These are phyloP conservation scores for Drosophila punjabiensis DNA, from an alignment of 1,140 invertebrate genomes.

Conservation along the genomic window DNA sequence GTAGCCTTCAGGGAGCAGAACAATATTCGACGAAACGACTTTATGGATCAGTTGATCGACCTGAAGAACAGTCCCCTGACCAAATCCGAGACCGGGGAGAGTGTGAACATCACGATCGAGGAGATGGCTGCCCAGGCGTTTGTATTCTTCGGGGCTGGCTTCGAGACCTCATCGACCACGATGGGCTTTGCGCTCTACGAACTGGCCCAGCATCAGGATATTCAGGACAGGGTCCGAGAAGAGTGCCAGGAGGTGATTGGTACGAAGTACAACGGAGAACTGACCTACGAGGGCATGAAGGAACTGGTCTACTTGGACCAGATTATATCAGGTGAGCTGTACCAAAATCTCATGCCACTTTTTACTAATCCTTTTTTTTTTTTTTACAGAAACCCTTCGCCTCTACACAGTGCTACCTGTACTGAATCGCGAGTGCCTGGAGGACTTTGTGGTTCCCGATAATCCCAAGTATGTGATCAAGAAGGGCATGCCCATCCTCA, in stretches of 20 bases:
- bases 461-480: constrained; percentile 76
- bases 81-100: constrained; percentile 66
- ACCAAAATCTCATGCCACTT: no score
- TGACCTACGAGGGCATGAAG: constrained; percentile 86
- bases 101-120: constrained; percentile 60
- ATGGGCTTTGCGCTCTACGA: constrained; percentile 86
- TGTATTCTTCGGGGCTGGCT: constrained; percentile 87
- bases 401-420: constrained; percentile 84
- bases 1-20: constrained; percentile 86
- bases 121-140: constrained; percentile 86
- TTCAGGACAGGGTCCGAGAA: constrained; percentile 86
- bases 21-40: constrained; percentile 86
- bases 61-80: constrained; percentile 85
- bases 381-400: constrained; percentile 69
- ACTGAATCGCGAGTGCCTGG: constrained; percentile 83
- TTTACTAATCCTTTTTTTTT: fast-evolving
- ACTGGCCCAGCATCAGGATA: constrained; percentile 86
- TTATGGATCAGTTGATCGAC: constrained; percentile 86
- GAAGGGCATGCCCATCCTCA: constrained; percentile 65
- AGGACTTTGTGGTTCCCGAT: constrained; percentile 84
- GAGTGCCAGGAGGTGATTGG: constrained; percentile 86
- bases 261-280: constrained; percentile 75
- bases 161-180: constrained; percentile 88
- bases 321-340: constrained; percentile 83
- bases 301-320: constrained; percentile 87